Base-by-base conservation (phyloP, 2,888 invertebrate genomes). In the Sycophila texana region DNA sequence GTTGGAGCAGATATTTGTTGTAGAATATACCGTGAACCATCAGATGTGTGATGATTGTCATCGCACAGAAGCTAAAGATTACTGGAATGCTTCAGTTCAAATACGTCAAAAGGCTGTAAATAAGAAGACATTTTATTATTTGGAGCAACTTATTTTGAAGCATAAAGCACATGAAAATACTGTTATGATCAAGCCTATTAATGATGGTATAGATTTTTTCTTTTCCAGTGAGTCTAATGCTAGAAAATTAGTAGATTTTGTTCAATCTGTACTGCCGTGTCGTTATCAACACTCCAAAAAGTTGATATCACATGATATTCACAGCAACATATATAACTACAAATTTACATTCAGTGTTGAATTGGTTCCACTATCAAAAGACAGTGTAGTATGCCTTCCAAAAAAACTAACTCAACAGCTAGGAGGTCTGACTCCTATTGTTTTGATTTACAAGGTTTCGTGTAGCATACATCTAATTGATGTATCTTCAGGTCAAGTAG, bases 11-110 rank as follows among this genome's bases (percentile, higher is more conserved):
- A 95, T 97, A 4, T 99, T 99, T 89, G 93, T 98, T 58, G 98
- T 99, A 2, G 99, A 99, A 89, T 99, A 95, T 89, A 94, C 94
- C 0, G 93, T 99, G 0, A 95, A 95, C 86, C 95, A 96, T 91
- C 98, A 98, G 90, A 98, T 99, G 97, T 99, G 99, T 90, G 96
- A 97, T 88, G 97, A 98, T 79, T 99, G 99, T 90, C 99, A 99
- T 90, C 94, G 98, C 18, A 94, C 95, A 0, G 99, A 99, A 91
- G 99, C 99, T 0, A 98, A 99, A 90, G 96, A 99, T 91, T 99
- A 94, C 89, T 99, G 99, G 99, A 95, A 96, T 86, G 97, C 99
- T 49, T 91, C 93, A 78, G 95, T 97, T 74, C 95, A 99, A 94
- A 95, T 97, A 7, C 92, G 97, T 49, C 97, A 97, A 87, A 94